A percentile compares a stretch with the other conserved stretches of the same genome.
Evolutionary conservation across 2,113 vertebrate genomes (phyloP).

Genomic region (Silurus meridionalis): DNA sequence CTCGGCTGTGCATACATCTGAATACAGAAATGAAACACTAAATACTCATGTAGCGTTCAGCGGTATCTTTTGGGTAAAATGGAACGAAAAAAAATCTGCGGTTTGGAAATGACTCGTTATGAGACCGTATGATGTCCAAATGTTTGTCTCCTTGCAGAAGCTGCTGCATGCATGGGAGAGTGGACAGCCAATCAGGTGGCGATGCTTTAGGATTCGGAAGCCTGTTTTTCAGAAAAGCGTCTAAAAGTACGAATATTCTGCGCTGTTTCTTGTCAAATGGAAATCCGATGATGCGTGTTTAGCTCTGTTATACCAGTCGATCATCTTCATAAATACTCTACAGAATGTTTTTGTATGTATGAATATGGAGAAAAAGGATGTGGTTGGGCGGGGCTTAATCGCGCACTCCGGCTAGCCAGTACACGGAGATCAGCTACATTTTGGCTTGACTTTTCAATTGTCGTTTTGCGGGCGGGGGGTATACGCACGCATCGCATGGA

Average conservation of each 20-base stretch:
- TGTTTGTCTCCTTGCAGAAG: background rate
- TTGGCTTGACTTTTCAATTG: background rate
- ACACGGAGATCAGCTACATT: background rate
- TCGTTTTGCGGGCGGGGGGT: background rate
- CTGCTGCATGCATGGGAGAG: background rate
- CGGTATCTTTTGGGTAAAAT: too few species aligned
- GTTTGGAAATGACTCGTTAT: background rate
- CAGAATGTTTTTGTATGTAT: too few species aligned
- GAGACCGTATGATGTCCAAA: background rate
- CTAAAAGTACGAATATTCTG: too few species aligned
- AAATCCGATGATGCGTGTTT: background rate
- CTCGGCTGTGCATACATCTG: too few species aligned
- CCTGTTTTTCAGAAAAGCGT: background rate
- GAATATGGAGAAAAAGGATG: background rate
- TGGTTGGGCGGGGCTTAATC: background rate
- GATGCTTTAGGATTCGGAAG: background rate
- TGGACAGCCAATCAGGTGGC: background rate
- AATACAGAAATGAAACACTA: too few species aligned
- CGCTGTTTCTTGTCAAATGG: background rate
- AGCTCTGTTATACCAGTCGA: background rate
- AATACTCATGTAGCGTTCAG: too few species aligned
- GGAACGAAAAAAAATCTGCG: too few species aligned
- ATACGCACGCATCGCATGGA: background rate
- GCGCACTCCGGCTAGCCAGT: background rate
- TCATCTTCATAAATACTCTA: background rate